A percentile compares a stretch with the other conserved stretches of the same genome.
Conservation (phyloP, 2,797 vertebrate genomes). For the Hemitrygon akajei region DNA sequence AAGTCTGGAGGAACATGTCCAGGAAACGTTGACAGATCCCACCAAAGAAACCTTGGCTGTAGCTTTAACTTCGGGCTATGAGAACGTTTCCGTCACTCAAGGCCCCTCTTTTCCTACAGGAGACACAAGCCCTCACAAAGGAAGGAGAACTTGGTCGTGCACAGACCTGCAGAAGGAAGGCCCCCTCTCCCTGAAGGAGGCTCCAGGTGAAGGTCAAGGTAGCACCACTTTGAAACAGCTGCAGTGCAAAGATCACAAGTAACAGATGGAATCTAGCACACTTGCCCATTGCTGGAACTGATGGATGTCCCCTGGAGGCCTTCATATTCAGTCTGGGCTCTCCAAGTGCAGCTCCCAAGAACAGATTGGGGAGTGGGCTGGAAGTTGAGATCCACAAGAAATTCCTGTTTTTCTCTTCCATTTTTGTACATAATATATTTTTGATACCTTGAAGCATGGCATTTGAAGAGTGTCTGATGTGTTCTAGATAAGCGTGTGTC, state of each 20-base stretch:
- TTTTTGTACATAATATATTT: slow-evolving; percentile 9
- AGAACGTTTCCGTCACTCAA: slow-evolving; percentile 44
- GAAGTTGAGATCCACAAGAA: not conserved
- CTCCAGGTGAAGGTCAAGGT: not conserved
- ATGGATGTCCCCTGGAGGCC: not conserved
- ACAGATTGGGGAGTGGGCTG: not conserved
- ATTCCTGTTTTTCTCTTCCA: not conserved
- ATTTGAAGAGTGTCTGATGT: slow-evolving; percentile 3
- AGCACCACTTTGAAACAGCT: not conserved
- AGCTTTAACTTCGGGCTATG: slow-evolving; percentile 62
- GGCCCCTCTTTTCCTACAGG: not conserved
- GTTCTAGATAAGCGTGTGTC: not conserved
- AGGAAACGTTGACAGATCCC: slow-evolving; percentile 53
- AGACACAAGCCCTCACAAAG: not conserved
- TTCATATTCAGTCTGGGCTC: not conserved
- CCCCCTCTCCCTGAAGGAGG: not conserved
- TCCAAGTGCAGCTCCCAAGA: not conserved
- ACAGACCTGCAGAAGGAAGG: not conserved
- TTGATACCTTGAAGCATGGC: not conserved
- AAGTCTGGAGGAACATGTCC: slow-evolving; percentile 45
- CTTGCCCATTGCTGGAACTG: not conserved
- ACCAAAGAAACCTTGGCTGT: slow-evolving; percentile 63
- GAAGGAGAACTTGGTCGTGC: not conserved
- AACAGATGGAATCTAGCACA: not conserved
- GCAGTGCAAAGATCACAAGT: not conserved